Base-by-base conservation (phyloP, 1,140 invertebrate species). In the Leptonema lineaticorne region DNA sequence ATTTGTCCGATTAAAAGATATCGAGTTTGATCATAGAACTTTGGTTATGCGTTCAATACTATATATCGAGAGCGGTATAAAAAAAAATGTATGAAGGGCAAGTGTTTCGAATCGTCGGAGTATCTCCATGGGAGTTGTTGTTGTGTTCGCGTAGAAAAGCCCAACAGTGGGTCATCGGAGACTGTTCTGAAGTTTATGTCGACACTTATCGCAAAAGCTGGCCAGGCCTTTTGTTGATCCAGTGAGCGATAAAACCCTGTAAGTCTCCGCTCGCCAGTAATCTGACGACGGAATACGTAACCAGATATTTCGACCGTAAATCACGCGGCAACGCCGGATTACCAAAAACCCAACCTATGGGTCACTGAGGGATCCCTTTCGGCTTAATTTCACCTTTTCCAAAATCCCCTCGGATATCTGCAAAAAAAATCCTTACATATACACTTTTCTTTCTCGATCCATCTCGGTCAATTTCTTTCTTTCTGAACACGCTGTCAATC, bases 291-390 rank as follows among this genome's bases (percentile, higher is more conserved):
- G 50, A 53, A 53, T 53, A 53, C 50, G 22, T 53, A 53, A 53
- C 50, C 50, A 53, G 50, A 53, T 53, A 53, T 53, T 53, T 53
- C 20, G 50, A 53, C 50, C 50, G 50, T 53, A 53, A 53, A 53
- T 53, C 50, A 53, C 20, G 27, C 18, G 50, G 22, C 50, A 24
- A 24, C 50, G n/a, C 14, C 2, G 50, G 50, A 53, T 53, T 53
- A 53, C 18, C 22, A 22, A 20, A 9, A 9, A n/a, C n/a, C 6
- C 8, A 20, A 9, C 5, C 30, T 6, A 7, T 22, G 20, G 50
- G 50, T 53, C 50, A 53, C 24, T 20, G 50, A 20, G 1, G 50
- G 50, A 24, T 53, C 22, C 50, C 50, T 26, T 53, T 53, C 37
- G 37, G 37, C 11, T 41, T 41, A 41, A 41, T 9, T 5, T 46